Conservation (phyloP, 2,113 vertebrate genomes). For the Prionailurus viverrinus region DNA sequence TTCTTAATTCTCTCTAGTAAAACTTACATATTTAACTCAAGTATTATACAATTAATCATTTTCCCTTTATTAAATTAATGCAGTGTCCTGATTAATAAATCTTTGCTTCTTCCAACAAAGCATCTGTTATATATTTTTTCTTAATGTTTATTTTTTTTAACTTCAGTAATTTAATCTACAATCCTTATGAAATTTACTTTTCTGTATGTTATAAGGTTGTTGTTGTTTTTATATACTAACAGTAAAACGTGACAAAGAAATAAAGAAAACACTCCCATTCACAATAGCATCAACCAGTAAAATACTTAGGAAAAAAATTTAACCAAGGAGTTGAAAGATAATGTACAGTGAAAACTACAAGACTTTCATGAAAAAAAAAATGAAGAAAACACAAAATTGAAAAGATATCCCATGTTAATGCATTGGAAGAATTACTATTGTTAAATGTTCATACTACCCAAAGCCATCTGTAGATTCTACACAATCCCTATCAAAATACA, state of each 20-base stretch:
- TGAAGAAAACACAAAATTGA: background rate
- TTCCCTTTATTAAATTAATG: background rate
- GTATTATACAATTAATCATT: background rate
- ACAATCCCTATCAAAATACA: too few species aligned
- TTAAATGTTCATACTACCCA: too few species aligned
- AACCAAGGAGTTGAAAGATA: background rate
- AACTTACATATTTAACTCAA: background rate
- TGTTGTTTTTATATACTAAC: background rate
- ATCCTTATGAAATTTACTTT: background rate
- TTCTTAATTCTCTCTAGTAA: background rate
- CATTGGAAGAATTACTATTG: background rate
- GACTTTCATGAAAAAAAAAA: background rate
- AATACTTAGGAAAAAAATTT: background rate
- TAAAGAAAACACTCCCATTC: background rate
- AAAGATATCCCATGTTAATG: background rate
- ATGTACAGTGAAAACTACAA: background rate
- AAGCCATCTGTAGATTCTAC: too few species aligned
- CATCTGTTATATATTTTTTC: background rate
- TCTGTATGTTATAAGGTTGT: background rate
- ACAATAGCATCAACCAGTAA: background rate
- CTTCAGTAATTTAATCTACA: background rate
- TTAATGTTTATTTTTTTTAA: constrained; percentile 30
- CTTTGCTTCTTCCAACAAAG: background rate
- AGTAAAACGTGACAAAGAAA: background rate
- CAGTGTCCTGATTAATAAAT: constrained; percentile 16